Base-by-base conservation (phyloP, 35 echinoderm and acorn worm genomes). In the Stichopus chloronotus region DNA sequence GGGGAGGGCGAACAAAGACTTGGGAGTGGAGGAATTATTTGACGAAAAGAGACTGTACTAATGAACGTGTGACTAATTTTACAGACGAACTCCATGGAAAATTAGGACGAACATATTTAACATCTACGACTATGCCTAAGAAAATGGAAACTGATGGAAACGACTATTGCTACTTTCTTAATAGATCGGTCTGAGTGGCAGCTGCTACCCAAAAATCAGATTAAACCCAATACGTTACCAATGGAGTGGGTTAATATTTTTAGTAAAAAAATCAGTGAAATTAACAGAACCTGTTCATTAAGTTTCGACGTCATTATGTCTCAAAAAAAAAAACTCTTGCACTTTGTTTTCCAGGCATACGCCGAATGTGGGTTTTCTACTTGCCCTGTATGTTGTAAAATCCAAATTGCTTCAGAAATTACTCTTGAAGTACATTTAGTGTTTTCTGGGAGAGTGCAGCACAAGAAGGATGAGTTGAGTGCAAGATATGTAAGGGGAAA, bases 281-380 rank as follows among this genome's bases (percentile, higher is more conserved):
- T 61, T 7, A 61, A 61, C 13, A 61, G 13, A 6, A 61, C 59
- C 6, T 61, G 59, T 61, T 61, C 59, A 13, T 61, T 61, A 61
- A 7, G 6, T 61, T 61, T 13, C 59, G 59, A 61, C 59, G 59
- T 61, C 59, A 61, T 13, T 61, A 7, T 61, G 6, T 6, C 13
- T 6, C 6, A 6, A 61, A 61, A 61, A 61, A 63, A 4, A 63
- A 63, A 63, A 10, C 16, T 13, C 59, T 7, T 6, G 59, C 6
- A 61, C 43, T 25, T 25, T 81, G 78, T 81, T 25, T 81, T 81
- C 43, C 20, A 25, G 78, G 78, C 78, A 25, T 81, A 81, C 24
- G 78, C 78, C 20, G 78, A 81, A 81, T 81, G 78, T 81, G 78
- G 78, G 78, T 81, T 76, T 24, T 76, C 72, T 76, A 24, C 17